Conservation (phyloP, 2,888 invertebrate species). For the Ormyrus nitidulus region DNA sequence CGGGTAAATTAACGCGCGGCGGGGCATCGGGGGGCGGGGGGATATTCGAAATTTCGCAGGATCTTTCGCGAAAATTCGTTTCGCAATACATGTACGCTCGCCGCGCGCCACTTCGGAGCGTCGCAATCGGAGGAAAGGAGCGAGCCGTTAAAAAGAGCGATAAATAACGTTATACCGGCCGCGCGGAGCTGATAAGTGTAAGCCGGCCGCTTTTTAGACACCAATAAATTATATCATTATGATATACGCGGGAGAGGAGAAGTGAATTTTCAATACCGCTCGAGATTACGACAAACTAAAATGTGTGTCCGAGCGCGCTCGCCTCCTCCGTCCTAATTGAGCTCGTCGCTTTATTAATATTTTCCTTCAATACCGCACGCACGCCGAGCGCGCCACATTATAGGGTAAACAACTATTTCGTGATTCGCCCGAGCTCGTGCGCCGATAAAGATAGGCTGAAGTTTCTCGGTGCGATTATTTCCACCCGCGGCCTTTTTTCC, state of each 20-base stretch:
- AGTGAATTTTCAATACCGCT: background rate
- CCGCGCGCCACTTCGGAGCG: no score
- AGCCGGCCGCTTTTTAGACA: background rate
- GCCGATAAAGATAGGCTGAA: slow-evolving; percentile 49
- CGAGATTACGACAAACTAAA: background rate
- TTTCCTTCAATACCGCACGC: background rate
- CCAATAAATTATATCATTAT: slow-evolving; percentile 10
- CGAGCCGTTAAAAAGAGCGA: background rate
- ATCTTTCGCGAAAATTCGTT: no score
- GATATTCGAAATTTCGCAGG: no score
- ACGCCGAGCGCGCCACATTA: no score
- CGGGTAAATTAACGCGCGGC: no score
- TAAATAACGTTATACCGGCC: background rate
- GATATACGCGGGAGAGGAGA: background rate
- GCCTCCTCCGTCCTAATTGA: background rate
- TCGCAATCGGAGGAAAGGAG: background rate
- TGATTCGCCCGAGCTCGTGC: background rate
- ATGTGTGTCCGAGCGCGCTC: background rate
- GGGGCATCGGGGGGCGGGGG: no score
- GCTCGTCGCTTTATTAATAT: slow-evolving; percentile 24
- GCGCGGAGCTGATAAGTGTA: background rate
- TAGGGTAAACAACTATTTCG: background rate
- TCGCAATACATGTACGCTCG: no score
- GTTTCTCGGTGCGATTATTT: slow-evolving; percentile 40
- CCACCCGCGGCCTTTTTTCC: no score